Evolutionary conservation across 2,113 vertebrate species (phyloP).

Genomic region (Mus spicilegus): DNA sequence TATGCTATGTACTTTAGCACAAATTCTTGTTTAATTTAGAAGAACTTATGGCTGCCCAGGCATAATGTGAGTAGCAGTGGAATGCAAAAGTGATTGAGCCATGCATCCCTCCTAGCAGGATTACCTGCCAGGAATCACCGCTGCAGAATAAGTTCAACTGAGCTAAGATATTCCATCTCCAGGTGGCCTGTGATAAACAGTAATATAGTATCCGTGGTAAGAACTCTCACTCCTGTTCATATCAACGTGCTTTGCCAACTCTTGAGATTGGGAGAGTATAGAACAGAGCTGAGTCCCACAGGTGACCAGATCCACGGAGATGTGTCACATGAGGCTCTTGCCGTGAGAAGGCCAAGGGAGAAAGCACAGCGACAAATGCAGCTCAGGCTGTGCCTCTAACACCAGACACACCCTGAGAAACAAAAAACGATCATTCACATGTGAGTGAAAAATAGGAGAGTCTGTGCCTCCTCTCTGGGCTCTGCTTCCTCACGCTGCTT

Average conservation of each 20-base stretch:
- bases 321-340: neutral
- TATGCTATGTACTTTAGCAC: neutral
- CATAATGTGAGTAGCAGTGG: neutral
- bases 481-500: neutral
- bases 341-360: neutral
- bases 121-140: neutral
- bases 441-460: neutral
- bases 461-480: neutral
- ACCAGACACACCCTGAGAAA: neutral
- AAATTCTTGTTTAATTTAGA: neutral
- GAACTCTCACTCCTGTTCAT: neutral
- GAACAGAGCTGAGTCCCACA: neutral
- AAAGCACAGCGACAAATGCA: constrained; percentile 17
- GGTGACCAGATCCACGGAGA: neutral
- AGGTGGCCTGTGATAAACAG: neutral
- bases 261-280: neutral
- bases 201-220: neutral
- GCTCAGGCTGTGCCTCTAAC: neutral
- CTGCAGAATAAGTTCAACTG: neutral
- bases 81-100: neutral
- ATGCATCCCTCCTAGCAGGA: neutral
- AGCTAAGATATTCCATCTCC: neutral
- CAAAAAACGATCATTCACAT: neutral
- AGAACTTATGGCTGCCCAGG: neutral
- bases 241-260: neutral